phyloP scores from a whole-genome alignment of 1,140 invertebrate genomes.

The Drosophila sulfurigaster region DNA sequence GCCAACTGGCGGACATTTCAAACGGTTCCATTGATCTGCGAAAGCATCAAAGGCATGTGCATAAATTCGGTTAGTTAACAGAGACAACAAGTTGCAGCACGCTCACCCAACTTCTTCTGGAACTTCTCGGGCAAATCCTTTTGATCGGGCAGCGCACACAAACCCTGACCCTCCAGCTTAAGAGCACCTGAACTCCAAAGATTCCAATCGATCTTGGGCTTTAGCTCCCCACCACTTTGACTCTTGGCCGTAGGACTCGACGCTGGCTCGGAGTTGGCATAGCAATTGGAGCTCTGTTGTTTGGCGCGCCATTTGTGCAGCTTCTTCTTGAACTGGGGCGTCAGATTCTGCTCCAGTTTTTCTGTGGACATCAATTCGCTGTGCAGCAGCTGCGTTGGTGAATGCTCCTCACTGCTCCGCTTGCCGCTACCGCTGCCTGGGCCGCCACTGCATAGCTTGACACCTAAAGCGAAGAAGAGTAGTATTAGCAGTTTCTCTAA shows the following conservation, averaged over 20 bases:
- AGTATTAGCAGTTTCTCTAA: neutral
- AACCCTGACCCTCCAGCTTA: conserved; percentile 83
- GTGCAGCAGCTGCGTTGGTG: conserved; percentile 63
- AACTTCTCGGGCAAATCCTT: conserved; percentile 89
- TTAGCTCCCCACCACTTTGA: conserved; percentile 71
- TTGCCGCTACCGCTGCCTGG: conserved; percentile 78
- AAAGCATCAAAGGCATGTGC: neutral
- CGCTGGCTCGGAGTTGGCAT: conserved; percentile 66
- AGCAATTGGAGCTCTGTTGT: conserved; percentile 83
- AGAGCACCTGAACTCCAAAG: conserved; percentile 87
- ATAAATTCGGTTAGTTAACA: neutral
- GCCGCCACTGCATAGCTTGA: conserved; percentile 59
- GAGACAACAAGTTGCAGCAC: neutral
- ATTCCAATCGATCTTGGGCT: conserved; percentile 90
- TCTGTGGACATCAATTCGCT: conserved; percentile 71
- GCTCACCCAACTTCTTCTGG: conserved; percentile 87
- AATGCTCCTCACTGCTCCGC: conserved; percentile 73
- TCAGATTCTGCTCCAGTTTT: conserved; percentile 88
- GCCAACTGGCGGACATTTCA: conserved; percentile 84
- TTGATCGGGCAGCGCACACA: conserved; percentile 86
- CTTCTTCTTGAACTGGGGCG: conserved; percentile 92
- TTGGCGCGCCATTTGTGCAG: conserved; percentile 94
- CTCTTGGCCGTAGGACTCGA: conserved; percentile 84
- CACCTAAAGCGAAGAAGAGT: conserved; percentile 18
- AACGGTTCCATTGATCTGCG: conserved; percentile 88